Percentiles rank a stretch among this genome's conserved stretches.
Conservation (phyloP, 2,888 invertebrate genomes). For the Oligia strigilis region DNA sequence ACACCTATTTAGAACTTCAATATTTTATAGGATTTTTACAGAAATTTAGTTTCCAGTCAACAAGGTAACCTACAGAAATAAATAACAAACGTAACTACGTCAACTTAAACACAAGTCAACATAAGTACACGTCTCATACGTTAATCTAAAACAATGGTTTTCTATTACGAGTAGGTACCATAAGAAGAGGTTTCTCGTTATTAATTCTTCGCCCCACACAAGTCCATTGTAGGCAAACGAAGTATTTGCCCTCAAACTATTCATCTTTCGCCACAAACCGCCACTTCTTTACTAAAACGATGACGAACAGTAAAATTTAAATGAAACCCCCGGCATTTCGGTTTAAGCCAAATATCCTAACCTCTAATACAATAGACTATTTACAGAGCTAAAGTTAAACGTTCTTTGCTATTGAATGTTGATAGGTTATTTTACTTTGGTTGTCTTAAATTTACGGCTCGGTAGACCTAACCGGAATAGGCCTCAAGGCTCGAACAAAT, state of each 20-base stretch:
- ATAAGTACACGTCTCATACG: background rate
- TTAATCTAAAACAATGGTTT: slow-evolving; percentile 70
- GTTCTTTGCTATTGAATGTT: slow-evolving; percentile 58
- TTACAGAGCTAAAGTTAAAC: slow-evolving; percentile 52
- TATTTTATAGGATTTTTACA: too few species aligned
- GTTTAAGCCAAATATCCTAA: slow-evolving; percentile 70
- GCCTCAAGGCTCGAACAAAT: background rate
- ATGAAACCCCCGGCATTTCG: slow-evolving; percentile 77
- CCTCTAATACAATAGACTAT: slow-evolving; percentile 78
- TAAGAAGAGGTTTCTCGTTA: slow-evolving; percentile 68
- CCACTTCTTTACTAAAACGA: slow-evolving; percentile 71
- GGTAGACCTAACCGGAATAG: background rate
- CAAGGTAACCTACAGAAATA: background rate
- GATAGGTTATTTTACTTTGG: slow-evolving; percentile 40
- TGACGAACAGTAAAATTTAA: slow-evolving; percentile 78
- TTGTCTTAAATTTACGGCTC: background rate
- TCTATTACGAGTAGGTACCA: slow-evolving; percentile 61
- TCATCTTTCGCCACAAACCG: slow-evolving; percentile 78
- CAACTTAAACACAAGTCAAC: background rate
- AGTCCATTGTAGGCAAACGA: slow-evolving; percentile 60
- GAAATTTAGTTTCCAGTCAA: background rate
- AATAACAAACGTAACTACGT: background rate
- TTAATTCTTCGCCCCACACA: slow-evolving; percentile 69
- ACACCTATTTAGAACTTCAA: background rate
- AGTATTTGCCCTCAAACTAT: slow-evolving; percentile 70